Evolutionary conservation across 2,113 vertebrate species (phyloP), one percentile per base, ranked within the genome.

Genomic region (Micronycteris hirsuta): DNA sequence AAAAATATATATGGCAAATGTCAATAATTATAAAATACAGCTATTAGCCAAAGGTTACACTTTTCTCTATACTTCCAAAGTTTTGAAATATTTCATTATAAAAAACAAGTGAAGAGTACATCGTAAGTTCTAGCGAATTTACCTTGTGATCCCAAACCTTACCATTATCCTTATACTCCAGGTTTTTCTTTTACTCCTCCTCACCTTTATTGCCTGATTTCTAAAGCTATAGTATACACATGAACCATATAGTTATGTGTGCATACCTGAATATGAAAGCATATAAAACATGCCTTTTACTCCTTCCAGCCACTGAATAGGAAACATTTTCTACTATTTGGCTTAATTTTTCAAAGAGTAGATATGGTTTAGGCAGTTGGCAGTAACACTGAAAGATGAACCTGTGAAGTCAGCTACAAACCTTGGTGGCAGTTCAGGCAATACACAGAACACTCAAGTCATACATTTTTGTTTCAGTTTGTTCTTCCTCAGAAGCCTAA

Each of bases 301-400:
- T 93, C 58, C 67, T 90, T 58, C n/a, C 31, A 91, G 61, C 12
- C 73, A 94, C 24, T 77, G 31, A 94, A 41, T 28, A 86, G 70
- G 9, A 33, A 93, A 74, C 61, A 67, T 38, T 89, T 93, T 70
- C 86, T 78, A 31, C 43, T 54, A 16, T 28, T 67, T 28, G 67
- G 3, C 22, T 91, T 86, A 93, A 22, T 88, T 86, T 94, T 82
- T 83, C 45, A 82, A 36, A 87, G 22, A 65, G 33, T 5, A 84
- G 89, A 90, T 38, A 43, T 9, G 38, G 41, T 31, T 81, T 24
- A 84, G 70, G 86, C 11, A 67, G 28, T 17, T 91, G 67, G 82
- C 28, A 85, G 38, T 56, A 89, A 95, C 70, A 56, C n/a, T 49
- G 36, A 91, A 93, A 86, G 47, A 52, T 81, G 65, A 95, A 77